Evolutionary conservation across 1,140 invertebrate species (phyloP).

Genomic region (Sinella curviseta): DNA sequence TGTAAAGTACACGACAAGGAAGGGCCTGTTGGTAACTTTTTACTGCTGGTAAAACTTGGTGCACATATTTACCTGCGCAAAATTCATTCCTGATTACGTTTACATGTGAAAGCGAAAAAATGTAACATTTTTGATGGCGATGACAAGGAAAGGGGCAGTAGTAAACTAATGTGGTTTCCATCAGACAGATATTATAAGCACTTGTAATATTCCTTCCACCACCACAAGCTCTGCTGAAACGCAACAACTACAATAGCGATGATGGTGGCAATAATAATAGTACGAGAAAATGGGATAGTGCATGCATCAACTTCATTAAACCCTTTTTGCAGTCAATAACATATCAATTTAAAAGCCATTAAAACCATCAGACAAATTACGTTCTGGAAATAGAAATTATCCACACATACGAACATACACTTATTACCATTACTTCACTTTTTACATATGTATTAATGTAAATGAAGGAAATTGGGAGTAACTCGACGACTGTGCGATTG

Average conservation of each 20-base stretch:
- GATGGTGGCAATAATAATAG: not conserved
- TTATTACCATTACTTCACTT: not conserved
- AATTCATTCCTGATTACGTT: too few species aligned
- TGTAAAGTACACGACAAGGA: not conserved
- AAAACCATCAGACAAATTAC: conserved; percentile 18
- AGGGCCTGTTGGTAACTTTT: not conserved
- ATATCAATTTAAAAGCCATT: conserved; percentile 20
- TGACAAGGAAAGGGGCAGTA: too few species aligned
- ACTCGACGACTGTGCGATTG: not conserved
- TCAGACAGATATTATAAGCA: too few species aligned
- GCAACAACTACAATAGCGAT: not conserved
- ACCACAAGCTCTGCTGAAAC: not conserved
- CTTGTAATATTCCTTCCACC: too few species aligned
- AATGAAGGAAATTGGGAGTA: not conserved
- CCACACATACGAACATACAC: not conserved
- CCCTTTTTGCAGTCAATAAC: conserved; percentile 13
- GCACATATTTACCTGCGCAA: too few species aligned
- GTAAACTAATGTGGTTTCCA: too few species aligned
- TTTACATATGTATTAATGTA: not conserved
- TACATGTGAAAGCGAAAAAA: too few species aligned
- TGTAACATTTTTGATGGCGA: too few species aligned
- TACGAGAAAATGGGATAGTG: not conserved
- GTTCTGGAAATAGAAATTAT: conserved; percentile 15
- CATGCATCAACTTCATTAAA: conserved; percentile 5
- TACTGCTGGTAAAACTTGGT: too few species aligned